Evolutionary conservation across 2,113 vertebrate genomes (phyloP).

Genomic region (Crypturellus undulatus): DNA sequence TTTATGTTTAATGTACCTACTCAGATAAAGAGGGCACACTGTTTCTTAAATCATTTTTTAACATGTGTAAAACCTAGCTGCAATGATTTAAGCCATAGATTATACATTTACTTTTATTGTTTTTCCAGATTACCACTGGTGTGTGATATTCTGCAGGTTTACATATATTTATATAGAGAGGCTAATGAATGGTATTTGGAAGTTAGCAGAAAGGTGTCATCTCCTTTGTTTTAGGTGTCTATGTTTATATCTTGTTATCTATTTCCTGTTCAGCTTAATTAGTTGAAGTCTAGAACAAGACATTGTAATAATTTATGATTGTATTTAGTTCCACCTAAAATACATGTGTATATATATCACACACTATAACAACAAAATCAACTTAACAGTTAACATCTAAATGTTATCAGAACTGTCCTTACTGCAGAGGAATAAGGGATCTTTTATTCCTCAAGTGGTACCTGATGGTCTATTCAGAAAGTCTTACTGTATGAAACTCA

Average conservation of each 20-base stretch:
- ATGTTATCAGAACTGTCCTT: not conserved
- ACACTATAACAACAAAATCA: not conserved
- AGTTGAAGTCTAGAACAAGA: not conserved
- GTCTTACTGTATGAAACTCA: not conserved
- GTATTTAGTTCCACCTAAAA: not conserved
- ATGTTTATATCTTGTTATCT: not conserved
- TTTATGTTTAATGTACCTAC: not conserved
- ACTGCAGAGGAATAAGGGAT: not conserved
- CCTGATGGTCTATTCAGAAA: not conserved
- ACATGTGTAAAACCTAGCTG: not conserved
- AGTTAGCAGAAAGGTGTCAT: not conserved
- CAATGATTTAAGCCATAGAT: not conserved
- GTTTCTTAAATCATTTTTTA: not conserved
- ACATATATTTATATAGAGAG: not conserved
- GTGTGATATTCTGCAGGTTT: not conserved
- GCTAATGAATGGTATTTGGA: not conserved
- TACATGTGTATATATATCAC: too few species aligned
- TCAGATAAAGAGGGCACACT: not conserved
- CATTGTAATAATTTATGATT: not conserved
- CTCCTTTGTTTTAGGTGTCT: not conserved
- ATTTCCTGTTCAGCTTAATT: not conserved
- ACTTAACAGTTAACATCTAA: not conserved
- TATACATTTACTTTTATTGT: not conserved
- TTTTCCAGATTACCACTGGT: not conserved
- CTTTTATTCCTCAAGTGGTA: not conserved